These are phyloP conservation scores for Meloidogyne floridensis DNA, from an alignment of 1,140 invertebrate genomes.

Conservation along the genomic window DNA sequence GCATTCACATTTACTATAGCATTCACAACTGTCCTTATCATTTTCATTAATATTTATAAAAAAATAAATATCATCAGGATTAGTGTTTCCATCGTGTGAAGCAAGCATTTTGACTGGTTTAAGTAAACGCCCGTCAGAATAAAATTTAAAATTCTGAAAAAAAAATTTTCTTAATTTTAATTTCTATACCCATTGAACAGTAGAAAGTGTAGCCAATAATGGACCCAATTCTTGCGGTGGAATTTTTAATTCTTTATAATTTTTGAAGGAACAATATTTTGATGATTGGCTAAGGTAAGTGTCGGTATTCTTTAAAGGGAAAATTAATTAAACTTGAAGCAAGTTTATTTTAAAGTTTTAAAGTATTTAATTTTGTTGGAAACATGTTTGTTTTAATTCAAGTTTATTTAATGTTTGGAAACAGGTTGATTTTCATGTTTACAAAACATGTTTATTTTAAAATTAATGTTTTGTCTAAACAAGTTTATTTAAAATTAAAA, in stretches of 20 bases:
- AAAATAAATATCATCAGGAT: conserved; percentile 4
- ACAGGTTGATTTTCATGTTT: background rate
- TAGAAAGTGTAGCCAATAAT: conserved; percentile 12
- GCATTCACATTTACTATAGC: background rate
- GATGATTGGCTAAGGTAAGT: background rate
- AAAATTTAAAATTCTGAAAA: conserved; percentile 14
- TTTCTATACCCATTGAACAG: background rate
- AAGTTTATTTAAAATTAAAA: too few relatives aligned
- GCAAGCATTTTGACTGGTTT: conserved; percentile 1
- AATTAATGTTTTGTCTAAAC: too few relatives aligned
- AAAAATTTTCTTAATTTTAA: background rate
- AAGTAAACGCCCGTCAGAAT: background rate
- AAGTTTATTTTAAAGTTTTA: background rate
- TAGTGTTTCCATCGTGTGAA: background rate
- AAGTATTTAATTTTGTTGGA: too few relatives aligned
- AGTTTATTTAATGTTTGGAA: background rate
- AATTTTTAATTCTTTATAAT: conserved; percentile 3
- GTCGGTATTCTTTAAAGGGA: background rate
- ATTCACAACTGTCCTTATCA: background rate
- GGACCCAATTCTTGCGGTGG: conserved; percentile 17
- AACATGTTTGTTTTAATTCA: background rate
- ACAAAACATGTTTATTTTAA: too few relatives aligned
- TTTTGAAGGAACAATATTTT: conserved; percentile 24
- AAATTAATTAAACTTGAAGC: background rate
- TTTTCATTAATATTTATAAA: conserved; percentile 21